phyloP scores from a whole-genome alignment of 1,140 invertebrate species.

The Formica exsecta region DNA sequence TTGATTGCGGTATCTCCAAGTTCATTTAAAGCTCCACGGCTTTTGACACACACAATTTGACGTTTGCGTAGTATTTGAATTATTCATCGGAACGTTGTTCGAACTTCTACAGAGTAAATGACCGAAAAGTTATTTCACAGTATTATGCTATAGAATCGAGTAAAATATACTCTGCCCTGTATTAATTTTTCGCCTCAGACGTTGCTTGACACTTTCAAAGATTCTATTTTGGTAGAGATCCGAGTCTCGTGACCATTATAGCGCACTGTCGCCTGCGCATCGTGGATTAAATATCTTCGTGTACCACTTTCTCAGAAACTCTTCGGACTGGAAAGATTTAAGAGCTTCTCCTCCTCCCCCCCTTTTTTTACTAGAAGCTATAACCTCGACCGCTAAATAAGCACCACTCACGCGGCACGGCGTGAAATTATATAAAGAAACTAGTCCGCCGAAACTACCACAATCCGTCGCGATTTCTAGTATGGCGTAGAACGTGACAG shows the following conservation, averaged over 20 bases:
- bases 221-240: neutral
- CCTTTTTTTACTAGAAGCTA: neutral
- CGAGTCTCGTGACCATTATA: neutral
- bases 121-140: slow-evolving; percentile 3
- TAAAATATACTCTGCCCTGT: neutral
- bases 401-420: neutral
- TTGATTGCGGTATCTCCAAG: neutral
- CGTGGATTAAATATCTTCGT: neutral
- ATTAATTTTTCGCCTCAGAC: slow-evolving; percentile 6
- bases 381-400: slow-evolving; percentile 16
- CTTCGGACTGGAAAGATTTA: neutral
- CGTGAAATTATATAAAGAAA: slow-evolving; percentile 44
- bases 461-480: slow-evolving; percentile 56
- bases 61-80: slow-evolving; percentile 26
- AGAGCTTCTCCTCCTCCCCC: neutral
- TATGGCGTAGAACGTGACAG: slow-evolving; percentile 63
- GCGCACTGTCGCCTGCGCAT: neutral
- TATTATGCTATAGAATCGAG: neutral
- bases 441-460: slow-evolving; percentile 13
- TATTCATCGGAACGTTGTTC: slow-evolving; percentile 23
- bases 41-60: slow-evolving; percentile 10
- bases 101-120: slow-evolving; percentile 10
- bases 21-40: slow-evolving; percentile 5
- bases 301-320: slow-evolving; percentile 4
- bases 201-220: neutral